Evolutionary conservation across 2,113 vertebrate species (phyloP), one percentile per base, ranked within the genome.

Genomic region (Cricetomys ansorgei): DNA sequence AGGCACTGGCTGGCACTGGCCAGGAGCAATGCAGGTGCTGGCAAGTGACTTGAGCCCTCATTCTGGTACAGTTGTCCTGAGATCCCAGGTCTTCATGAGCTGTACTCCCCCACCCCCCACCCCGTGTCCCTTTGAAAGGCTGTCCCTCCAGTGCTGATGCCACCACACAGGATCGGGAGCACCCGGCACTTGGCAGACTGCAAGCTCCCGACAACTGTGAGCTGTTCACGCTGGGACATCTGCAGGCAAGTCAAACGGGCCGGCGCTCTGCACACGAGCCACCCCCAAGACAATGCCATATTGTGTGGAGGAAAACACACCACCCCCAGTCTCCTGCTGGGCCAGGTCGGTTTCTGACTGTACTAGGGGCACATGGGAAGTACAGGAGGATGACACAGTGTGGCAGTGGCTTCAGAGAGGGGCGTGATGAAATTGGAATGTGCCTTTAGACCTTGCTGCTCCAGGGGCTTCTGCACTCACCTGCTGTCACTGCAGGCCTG

Each of bases 341-440:
- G 29, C 40, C 79, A 75, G 5, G 48, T 4, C 17, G 34, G 6
- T 34, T 48, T 48, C 84, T 59, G 50, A 48, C 70, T 5, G 12
- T 1, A 1, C 67, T 11, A 0, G 59, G 73, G n/a, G n/a, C 59
- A 34, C 59, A 40, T 15, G 86, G 31, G 15, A 70, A 95, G 80
- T 79, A 48, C 50, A 70, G 86, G 91, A 37, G 96, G 67, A 85
- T 80, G 67, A 31, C 86, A 45, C 29, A 80, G 53, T 43, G 81
- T 80, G 89, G 81, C 92, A 0, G 1, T 3, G 57, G 81, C 34
- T 53, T 15, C 62, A 40, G 69, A 55, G 79, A 50, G 43, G 69
- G 17, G 27, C 43, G 27, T 95, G 95, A 79, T 81, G 84, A 76
- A 79, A 94, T 40, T 85, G 93, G 93, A 89, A 90, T 31, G 96